These are phyloP conservation scores for Sapajus apella DNA, from an alignment of 2,113 vertebrate genomes.

Conservation along the genomic window DNA sequence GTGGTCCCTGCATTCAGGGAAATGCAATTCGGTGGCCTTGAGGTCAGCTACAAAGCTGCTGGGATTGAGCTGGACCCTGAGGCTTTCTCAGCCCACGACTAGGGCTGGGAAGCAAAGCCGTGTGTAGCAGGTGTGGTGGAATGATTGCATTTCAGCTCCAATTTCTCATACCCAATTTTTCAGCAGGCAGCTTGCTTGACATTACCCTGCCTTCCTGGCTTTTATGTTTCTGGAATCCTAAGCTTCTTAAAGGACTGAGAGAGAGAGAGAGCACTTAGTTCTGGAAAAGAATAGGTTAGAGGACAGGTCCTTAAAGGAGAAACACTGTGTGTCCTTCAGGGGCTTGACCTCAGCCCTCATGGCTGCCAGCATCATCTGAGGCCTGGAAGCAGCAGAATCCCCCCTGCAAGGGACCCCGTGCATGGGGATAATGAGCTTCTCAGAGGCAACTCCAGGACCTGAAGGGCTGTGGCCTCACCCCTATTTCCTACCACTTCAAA, in stretches of 20 bases:
- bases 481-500: not conserved
- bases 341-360: not conserved
- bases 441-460: not conserved
- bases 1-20: too few relatives aligned
- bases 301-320: not conserved
- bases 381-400: not conserved
- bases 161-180: not conserved
- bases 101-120: not conserved
- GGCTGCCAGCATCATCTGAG: not conserved
- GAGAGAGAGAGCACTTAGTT: too few relatives aligned
- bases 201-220: not conserved
- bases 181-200: not conserved
- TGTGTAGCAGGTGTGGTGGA: not conserved
- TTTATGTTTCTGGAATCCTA: not conserved
- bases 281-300: not conserved
- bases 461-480: rapidly evolving
- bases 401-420: rapidly evolving
- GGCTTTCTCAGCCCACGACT: not conserved
- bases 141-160: not conserved
- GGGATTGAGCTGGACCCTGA: not conserved
- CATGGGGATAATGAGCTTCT: not conserved
- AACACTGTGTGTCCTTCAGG: not conserved
- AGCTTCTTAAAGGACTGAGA: not conserved
- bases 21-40: not conserved
- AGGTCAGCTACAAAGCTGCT: too few relatives aligned